Conservation (phyloP, 1,140 invertebrate genomes). For the Neodiprion lecontei region DNA sequence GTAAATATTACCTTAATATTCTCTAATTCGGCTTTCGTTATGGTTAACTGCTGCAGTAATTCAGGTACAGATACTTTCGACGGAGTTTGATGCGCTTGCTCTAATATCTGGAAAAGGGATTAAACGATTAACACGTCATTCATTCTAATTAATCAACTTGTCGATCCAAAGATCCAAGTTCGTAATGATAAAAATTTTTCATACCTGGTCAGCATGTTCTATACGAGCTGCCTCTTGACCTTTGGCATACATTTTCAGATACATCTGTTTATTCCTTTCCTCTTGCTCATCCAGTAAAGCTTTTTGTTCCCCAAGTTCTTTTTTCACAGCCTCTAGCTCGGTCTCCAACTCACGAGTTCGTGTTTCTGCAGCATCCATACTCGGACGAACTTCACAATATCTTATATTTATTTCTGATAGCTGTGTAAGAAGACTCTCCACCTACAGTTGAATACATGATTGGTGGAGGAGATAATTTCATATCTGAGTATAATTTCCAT, state of each 20-base stretch:
- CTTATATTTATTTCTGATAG: conserved; percentile 79
- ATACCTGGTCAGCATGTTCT: conserved; percentile 69
- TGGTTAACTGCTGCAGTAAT: conserved; percentile 78
- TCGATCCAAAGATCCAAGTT: conserved; percentile 7
- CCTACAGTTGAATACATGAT: conserved; percentile 29
- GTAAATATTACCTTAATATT: conserved; percentile 76
- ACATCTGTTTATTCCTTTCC: conserved; percentile 76
- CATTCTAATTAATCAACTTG: neutral
- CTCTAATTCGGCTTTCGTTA: conserved; percentile 82
- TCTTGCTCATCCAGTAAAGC: conserved; percentile 69
- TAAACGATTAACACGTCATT: conserved; percentile 21
- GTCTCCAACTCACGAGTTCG: conserved; percentile 71
- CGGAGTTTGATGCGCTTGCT: conserved; percentile 65
- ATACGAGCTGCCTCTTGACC: conserved; percentile 79
- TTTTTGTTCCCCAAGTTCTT: conserved; percentile 63
- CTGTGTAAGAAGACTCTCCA: conserved; percentile 78
- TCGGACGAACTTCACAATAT: conserved; percentile 69
- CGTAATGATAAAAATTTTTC: neutral
- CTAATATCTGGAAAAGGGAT: conserved; percentile 64
- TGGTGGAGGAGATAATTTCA: no score
- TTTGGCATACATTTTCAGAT: conserved; percentile 84
- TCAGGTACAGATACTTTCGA: conserved; percentile 77
- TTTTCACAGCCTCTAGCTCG: conserved; percentile 72
- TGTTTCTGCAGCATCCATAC: conserved; percentile 68
- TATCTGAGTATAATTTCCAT: no score